Conservation (phyloP, 2,888 invertebrate species). For the Uropetala carovei region DNA sequence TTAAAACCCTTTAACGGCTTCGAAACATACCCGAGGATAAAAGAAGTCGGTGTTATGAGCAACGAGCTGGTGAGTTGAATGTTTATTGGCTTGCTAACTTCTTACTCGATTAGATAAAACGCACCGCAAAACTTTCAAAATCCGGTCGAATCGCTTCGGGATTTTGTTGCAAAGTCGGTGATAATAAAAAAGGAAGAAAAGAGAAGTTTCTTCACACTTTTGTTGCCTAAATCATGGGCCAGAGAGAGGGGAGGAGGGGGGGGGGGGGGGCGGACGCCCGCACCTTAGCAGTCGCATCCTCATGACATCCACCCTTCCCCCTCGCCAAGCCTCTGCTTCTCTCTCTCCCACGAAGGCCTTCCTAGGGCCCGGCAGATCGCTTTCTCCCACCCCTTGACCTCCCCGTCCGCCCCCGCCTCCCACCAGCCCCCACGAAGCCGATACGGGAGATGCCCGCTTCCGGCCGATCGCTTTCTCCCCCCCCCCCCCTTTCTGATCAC, state of each 20-base stretch:
- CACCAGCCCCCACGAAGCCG: conserved; percentile 9
- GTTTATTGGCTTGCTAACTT: too few relatives aligned
- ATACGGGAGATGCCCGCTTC: conserved; percentile 43
- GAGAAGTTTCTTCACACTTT: too few relatives aligned
- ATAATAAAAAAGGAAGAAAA: too few relatives aligned
- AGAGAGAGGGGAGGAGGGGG: background rate
- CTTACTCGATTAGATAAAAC: too few relatives aligned
- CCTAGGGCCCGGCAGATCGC: background rate
- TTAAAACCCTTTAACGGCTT: too few relatives aligned
- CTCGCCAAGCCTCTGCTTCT: background rate
- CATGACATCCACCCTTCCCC: background rate
- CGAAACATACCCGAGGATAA: too few relatives aligned
- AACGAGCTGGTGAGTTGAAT: too few relatives aligned
- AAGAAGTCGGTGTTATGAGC: too few relatives aligned
- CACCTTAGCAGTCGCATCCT: background rate
- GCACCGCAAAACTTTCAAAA: too few relatives aligned
- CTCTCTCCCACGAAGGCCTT: background rate
- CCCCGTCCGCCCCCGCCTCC: background rate
- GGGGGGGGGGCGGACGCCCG: background rate
- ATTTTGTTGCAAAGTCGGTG: too few relatives aligned
- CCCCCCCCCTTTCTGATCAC: background rate
- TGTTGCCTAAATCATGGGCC: background rate
- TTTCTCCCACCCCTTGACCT: background rate
- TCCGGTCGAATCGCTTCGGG: too few relatives aligned
- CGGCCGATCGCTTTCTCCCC: conserved; percentile 47